Conservation (phyloP, 2,113 vertebrate genomes). For the Thinocorus orbignyianus region DNA sequence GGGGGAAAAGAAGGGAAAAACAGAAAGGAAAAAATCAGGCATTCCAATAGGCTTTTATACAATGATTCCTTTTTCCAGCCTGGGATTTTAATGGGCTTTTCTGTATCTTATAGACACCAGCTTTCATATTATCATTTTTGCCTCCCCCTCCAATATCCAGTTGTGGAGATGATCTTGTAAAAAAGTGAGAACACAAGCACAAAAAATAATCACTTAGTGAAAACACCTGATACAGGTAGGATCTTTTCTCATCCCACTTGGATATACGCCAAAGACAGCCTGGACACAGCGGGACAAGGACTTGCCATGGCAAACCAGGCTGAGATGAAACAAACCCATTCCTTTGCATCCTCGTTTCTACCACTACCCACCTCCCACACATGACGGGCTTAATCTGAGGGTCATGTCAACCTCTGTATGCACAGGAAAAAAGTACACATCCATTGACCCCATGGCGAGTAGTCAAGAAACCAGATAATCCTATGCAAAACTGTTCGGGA, state of each 20-base stretch:
- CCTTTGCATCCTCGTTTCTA: background rate
- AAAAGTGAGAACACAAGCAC: background rate
- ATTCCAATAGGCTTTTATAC: background rate
- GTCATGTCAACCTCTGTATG: background rate
- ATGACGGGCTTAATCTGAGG: fast-evolving
- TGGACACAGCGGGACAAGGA: background rate
- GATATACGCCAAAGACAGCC: background rate
- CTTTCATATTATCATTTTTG: background rate
- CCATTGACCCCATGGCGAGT: fast-evolving
- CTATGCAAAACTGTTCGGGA: background rate
- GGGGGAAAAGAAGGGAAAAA: fast-evolving
- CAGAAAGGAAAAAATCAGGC: background rate
- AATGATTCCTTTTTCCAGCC: background rate
- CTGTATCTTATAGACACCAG: background rate
- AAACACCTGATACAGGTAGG: background rate
- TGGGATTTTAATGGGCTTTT: background rate
- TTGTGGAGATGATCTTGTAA: background rate
- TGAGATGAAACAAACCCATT: background rate
- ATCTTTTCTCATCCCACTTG: background rate
- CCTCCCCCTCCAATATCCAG: background rate
- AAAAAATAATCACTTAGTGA: background rate
- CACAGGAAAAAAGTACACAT: no score
- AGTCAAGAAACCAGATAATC: background rate
- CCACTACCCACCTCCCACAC: background rate
- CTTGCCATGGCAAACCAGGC: background rate